phyloP scores from a whole-genome alignment of 2,888 invertebrate genomes.

The Dione vanillae region DNA sequence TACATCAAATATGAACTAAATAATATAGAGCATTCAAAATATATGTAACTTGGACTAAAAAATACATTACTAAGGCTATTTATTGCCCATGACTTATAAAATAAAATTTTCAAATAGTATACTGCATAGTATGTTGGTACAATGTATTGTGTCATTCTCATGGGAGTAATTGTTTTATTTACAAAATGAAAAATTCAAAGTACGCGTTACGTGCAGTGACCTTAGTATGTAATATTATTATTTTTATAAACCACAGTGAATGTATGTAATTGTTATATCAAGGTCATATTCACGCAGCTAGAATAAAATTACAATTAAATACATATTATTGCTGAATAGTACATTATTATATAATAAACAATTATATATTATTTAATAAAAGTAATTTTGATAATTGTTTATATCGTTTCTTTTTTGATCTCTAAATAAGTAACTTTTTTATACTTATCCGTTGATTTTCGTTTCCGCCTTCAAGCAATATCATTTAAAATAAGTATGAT shows the following conservation, averaged over 20 bases:
- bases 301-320: background rate
- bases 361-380: background rate
- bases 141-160: background rate
- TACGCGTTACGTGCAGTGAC: slow-evolving; percentile 13
- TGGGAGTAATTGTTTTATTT: background rate
- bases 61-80: too few relatives aligned
- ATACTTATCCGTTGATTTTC: background rate
- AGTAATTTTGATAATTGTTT: background rate
- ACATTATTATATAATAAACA: background rate
- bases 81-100: background rate
- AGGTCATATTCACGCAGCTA: slow-evolving; percentile 1
- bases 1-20: too few relatives aligned
- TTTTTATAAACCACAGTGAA: slow-evolving; percentile 17
- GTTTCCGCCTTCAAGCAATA: too few relatives aligned
- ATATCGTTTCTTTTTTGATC: background rate
- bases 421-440: background rate
- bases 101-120: background rate
- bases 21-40: too few relatives aligned
- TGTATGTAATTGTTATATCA: slow-evolving; percentile 16
- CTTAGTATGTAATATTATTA: background rate
- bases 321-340: too few relatives aligned
- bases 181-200: background rate
- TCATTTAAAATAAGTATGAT: too few relatives aligned
- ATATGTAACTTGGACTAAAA: too few relatives aligned
- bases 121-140: background rate